These are phyloP conservation scores for Aphis craccivora DNA, from an alignment of 1,140 invertebrate species.

Conservation along the genomic window DNA sequence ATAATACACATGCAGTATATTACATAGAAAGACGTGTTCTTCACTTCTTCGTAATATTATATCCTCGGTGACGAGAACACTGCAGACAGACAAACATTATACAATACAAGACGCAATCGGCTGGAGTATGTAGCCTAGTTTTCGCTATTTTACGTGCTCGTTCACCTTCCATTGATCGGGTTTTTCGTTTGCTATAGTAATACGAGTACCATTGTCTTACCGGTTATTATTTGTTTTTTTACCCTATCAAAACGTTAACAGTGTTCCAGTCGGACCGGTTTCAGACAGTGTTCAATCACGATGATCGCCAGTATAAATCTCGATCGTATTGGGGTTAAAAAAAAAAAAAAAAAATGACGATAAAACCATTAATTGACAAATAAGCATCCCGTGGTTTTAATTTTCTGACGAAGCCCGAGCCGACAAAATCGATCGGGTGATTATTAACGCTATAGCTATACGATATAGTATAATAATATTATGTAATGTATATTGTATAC, in stretches of 20 bases:
- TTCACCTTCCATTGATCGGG: conserved; percentile 44
- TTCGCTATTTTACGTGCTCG: conserved; percentile 54
- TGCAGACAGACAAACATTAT: conserved; percentile 30
- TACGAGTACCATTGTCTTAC: conserved; percentile 42
- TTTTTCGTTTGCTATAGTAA: conserved; percentile 22
- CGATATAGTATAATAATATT: neutral
- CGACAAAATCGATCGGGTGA: conserved; percentile 31
- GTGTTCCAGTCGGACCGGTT: conserved; percentile 51
- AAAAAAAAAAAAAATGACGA: conserved; percentile 10
- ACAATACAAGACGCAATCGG: conserved; percentile 35
- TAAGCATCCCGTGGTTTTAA: conserved; percentile 29
- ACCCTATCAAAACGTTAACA: conserved; percentile 34
- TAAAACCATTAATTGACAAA: conserved; percentile 55
- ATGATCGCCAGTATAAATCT: neutral
- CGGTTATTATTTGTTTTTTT: conserved; percentile 46
- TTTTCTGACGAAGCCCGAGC: conserved; percentile 9
- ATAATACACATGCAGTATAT: neutral
- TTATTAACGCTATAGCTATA: neutral
- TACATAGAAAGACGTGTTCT: neutral
- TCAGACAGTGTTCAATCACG: conserved; percentile 31
- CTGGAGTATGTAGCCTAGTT: conserved; percentile 40
- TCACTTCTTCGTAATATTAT: neutral
- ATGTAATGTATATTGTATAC: neutral
- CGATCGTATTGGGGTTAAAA: neutral
- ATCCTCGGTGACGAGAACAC: conserved; percentile 18